Evolutionary conservation across 30 jellyfish, hydroid and myxozoan genomes (phyloP).

Genomic region (Hydra vulgaris): DNA sequence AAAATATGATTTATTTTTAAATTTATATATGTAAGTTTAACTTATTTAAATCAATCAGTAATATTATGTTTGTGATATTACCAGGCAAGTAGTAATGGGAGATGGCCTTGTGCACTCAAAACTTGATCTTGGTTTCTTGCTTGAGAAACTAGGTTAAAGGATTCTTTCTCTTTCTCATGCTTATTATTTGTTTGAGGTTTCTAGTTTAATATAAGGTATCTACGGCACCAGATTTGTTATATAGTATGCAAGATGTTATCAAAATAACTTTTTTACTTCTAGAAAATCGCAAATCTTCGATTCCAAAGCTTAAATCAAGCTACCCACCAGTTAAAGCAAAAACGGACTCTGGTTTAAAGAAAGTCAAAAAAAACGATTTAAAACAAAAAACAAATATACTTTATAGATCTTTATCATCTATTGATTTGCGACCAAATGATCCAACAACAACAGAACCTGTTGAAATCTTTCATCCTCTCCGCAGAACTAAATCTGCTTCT

Average conservation of each 20-base stretch:
- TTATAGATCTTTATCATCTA: constrained; percentile 73
- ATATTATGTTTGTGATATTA: no score
- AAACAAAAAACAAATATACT: constrained; percentile 12
- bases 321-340: constrained; percentile 64
- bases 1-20: no score
- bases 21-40: not conserved
- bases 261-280: not conserved
- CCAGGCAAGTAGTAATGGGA: no score
- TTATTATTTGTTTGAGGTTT: no score
- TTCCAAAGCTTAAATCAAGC: constrained; percentile 51
- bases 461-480: constrained; percentile 44
- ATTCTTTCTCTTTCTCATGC: no score
- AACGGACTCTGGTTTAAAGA: constrained; percentile 76
- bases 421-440: constrained; percentile 53
- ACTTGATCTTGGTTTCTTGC: no score
- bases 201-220: no score
- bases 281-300: constrained; percentile 18
- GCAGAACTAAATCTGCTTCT: constrained; percentile 60
- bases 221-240: no score
- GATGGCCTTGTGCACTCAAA: no score
- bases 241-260: no score
- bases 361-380: not conserved
- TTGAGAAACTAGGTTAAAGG: no score
- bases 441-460: constrained; percentile 25
- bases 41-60: no score